Evolutionary conservation across 2,113 vertebrate species (phyloP), one percentile per base, ranked within the genome.

Genomic region (Vicugna pacos): DNA sequence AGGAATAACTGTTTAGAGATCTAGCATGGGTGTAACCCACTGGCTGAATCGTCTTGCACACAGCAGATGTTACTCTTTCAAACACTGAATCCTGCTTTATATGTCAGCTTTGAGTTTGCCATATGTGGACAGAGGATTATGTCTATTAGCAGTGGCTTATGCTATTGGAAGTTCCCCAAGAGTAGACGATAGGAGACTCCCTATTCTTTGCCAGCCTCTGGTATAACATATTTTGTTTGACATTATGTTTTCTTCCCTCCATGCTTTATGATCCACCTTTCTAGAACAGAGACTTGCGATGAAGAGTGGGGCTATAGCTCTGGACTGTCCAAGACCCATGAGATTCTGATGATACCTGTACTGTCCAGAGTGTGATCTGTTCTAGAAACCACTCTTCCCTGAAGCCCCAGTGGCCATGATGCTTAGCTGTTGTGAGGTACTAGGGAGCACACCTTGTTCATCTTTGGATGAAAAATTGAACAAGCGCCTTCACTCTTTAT

Each of bases 1-100:
- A 67, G n/a, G 30, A 56, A 28, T 92, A 52, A 15, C 69, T 64
- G 75, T 97, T 97, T 96, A 91, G 91, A 89, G 50, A 81, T 73
- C 26, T 54, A 62, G 76, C 64, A 69, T 35, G 30, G 67, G 48
- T 62, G 46, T 93, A 56, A 91, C n/a, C 20, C 24, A 22, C 30
- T 87, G 69, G 65, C 46, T 95, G 76, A 81, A 73, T 82, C 42
- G 69, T 94, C 82, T n/a, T 94, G 30, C 26, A 58, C 22, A 73
- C 35, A 94, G 80, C 52, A 73, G 80, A 77, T 89, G 62, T 92
- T 86, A 48, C 22, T 64, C 38, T 95, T 96, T 95, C 46, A 83
- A 95, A 92, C 69, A 79, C 0, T 22, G 35, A 94, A 24, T 93
- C 60, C 54, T 64, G 50, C 20, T 64, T 92, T 94, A 8, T 58